phyloP scores from a whole-genome alignment of 37 sponge, comb jelly and placozoan genomes.

The Hexactinellida sp. region DNA sequence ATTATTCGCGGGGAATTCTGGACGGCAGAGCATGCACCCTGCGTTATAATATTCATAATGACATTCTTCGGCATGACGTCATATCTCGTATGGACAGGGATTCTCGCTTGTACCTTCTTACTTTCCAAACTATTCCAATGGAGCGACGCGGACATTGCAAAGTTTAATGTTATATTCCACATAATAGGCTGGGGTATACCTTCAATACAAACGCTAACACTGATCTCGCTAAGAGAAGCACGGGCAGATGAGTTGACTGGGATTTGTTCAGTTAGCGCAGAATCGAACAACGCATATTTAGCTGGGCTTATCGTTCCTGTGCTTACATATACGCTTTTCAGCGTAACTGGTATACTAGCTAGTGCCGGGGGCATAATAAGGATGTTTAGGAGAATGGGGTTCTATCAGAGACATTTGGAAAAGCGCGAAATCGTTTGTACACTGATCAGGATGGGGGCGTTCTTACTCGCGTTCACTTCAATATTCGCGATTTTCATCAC shows the following conservation, averaged over 20 bases:
- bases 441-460: neutral
- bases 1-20: neutral
- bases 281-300: neutral
- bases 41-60: neutral
- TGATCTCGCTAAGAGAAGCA: neutral
- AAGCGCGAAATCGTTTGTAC: neutral
- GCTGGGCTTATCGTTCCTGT: neutral
- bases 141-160: neutral
- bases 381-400: neutral
- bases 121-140: neutral
- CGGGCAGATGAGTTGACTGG: neutral
- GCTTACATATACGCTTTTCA: neutral
- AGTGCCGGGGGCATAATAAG: neutral
- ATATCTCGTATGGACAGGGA: neutral
- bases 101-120: neutral
- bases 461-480: neutral
- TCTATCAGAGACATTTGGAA: neutral
- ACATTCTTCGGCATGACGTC: neutral
- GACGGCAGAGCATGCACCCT: neutral
- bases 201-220: neutral
- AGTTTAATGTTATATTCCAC: neutral
- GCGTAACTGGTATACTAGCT: neutral
- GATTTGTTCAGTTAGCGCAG: neutral
- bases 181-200: neutral
- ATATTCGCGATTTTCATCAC: slow-evolving; percentile 11